Conservation (phyloP, 2,113 vertebrate species). For the Cyprinodon brontotheroides region DNA sequence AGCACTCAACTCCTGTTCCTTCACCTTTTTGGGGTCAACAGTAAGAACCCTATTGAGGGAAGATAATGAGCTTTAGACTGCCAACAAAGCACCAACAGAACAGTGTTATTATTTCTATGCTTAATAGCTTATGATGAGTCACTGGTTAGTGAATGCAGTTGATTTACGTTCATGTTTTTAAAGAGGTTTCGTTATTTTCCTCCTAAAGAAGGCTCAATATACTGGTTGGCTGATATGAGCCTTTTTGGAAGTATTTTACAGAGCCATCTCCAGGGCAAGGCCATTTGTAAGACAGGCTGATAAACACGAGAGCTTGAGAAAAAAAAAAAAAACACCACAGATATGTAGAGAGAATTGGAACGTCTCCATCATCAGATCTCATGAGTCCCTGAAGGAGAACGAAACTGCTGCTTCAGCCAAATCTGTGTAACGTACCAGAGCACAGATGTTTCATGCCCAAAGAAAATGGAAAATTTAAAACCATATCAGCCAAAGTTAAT, state of each 20-base stretch:
- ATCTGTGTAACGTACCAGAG: no score
- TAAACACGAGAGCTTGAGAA: background rate
- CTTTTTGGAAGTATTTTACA: background rate
- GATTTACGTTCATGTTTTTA: background rate
- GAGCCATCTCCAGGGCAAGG: background rate
- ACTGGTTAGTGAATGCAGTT: background rate
- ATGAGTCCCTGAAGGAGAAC: background rate
- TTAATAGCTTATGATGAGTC: background rate
- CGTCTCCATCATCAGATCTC: background rate
- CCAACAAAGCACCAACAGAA: no score
- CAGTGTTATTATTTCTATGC: no score
- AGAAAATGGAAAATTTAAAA: no score
- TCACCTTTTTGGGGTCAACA: no score
- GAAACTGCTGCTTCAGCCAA: background rate
- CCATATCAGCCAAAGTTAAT: background rate
- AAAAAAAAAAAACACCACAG: background rate
- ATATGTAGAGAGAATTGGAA: background rate
- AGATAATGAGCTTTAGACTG: no score
- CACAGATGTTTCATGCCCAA: no score
- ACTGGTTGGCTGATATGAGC: background rate
- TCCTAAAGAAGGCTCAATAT: background rate
- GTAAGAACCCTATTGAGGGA: no score
- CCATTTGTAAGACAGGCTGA: background rate
- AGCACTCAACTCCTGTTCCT: no score
- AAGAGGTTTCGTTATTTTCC: background rate